These are phyloP conservation scores for Anguilla pacifica DNA, from an alignment of 2,797 vertebrate genomes.

Conservation along the genomic window DNA sequence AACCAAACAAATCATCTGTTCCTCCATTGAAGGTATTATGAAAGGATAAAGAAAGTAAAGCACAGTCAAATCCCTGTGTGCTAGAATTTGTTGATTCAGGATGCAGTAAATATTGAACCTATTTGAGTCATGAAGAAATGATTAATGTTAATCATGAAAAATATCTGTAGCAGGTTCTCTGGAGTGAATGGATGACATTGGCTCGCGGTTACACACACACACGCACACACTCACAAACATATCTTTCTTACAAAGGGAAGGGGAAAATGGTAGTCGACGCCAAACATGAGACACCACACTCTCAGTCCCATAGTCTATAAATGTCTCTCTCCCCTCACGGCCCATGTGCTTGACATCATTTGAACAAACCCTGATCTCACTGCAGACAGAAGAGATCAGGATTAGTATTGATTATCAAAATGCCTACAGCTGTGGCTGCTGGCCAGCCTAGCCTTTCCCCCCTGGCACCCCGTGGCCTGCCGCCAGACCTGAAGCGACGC, in stretches of 20 bases:
- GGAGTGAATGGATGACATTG: neutral
- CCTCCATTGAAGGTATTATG: too few species aligned
- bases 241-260: neutral
- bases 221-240: neutral
- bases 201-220: neutral
- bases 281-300: neutral
- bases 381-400: neutral
- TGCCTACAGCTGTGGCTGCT: too few species aligned
- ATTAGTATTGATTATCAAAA: neutral
- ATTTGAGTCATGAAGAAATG: neutral
- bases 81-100: neutral
- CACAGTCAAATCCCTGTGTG: neutral
- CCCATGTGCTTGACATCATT: neutral
- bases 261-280: neutral
- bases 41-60: neutral
- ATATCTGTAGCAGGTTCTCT: neutral
- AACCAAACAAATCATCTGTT: neutral
- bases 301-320: neutral
- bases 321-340: neutral
- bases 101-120: neutral
- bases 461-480: neutral
- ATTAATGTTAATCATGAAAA: neutral
- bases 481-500: neutral
- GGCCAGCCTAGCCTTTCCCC: too few species aligned
- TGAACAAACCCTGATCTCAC: neutral